Conservation (phyloP, 23 tunicate species). For the Styela clava region DNA sequence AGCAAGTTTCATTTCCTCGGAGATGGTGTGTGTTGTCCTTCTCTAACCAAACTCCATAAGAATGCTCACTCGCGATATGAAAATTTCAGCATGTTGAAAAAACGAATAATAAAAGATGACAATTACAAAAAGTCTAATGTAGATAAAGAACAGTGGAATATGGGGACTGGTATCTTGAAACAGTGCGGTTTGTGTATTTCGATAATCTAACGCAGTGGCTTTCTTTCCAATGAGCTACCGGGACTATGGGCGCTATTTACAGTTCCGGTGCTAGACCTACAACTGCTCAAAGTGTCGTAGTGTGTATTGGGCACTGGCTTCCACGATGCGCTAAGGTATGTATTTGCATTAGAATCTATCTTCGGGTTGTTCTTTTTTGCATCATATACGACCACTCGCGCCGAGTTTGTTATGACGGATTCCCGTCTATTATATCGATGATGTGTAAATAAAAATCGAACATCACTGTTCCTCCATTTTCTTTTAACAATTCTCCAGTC, state of each 20-base stretch:
- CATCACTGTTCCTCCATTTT: constrained; percentile 13
- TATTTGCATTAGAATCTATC: background rate
- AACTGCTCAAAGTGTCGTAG: constrained; percentile 17
- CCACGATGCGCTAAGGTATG: background rate
- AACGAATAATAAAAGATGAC: too few species aligned
- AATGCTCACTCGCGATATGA: too few species aligned
- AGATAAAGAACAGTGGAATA: too few species aligned
- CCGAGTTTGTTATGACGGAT: background rate
- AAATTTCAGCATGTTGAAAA: too few species aligned
- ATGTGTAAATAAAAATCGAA: background rate
- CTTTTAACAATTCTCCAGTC: constrained; percentile 25
- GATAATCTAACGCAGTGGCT: background rate
- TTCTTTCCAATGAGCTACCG: background rate
- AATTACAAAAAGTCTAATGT: too few species aligned
- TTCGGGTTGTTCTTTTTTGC: background rate
- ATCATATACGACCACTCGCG: background rate
- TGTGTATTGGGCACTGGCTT: background rate
- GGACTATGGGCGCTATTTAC: background rate
- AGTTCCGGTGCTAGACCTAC: constrained; percentile 14
- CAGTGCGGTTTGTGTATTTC: too few species aligned
- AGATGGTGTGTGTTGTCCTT: too few species aligned
- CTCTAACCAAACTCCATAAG: too few species aligned
- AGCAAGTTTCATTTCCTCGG: too few species aligned
- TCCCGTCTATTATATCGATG: constrained; percentile 4
- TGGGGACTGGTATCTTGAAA: too few species aligned